Percentiles rank a stretch among this genome's conserved stretches.
These are phyloP conservation scores for Steinernema feltiae DNA, from an alignment of 1,140 invertebrate genomes.

Conservation along the genomic window DNA sequence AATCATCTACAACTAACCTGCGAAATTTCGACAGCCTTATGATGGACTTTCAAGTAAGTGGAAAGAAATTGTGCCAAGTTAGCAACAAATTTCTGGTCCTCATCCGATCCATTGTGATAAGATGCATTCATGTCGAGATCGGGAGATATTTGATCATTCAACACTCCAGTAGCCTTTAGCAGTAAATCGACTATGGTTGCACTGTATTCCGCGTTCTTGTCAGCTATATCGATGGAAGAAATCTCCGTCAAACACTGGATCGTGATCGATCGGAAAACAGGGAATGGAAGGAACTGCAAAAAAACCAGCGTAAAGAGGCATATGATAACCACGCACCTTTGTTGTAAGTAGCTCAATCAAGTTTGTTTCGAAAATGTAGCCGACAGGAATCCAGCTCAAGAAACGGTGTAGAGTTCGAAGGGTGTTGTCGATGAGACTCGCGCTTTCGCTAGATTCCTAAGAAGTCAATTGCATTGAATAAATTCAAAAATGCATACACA, in stretches of 20 bases:
- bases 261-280: conserved; percentile 95
- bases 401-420: conserved; percentile 91
- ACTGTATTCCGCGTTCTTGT: conserved; percentile 25
- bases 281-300: conserved; percentile 83
- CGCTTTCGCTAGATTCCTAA: conserved; percentile 75
- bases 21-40: conserved; percentile 60
- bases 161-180: conserved; percentile 15
- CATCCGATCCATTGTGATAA: conserved; percentile 82
- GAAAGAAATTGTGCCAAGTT: conserved; percentile 94
- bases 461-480: too few relatives aligned
- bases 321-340: too few relatives aligned
- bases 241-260: conserved; percentile 98
- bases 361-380: conserved; percentile 99
- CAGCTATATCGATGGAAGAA: conserved; percentile 57
- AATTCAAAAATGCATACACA: too few relatives aligned
- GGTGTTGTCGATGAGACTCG: conserved; percentile 66
- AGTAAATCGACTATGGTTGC: conserved; percentile 25
- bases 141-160: conserved; percentile 20
- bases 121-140: conserved; percentile 63
- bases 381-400: conserved; percentile 97
- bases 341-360: conserved; percentile 86
- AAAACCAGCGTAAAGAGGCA: neutral
- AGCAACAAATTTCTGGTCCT: conserved; percentile 98
- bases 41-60: conserved; percentile 92
- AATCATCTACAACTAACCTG: too few relatives aligned